Evolutionary conservation across 2,797 vertebrate species (phyloP).

Genomic region (Phoebastria nigripes): DNA sequence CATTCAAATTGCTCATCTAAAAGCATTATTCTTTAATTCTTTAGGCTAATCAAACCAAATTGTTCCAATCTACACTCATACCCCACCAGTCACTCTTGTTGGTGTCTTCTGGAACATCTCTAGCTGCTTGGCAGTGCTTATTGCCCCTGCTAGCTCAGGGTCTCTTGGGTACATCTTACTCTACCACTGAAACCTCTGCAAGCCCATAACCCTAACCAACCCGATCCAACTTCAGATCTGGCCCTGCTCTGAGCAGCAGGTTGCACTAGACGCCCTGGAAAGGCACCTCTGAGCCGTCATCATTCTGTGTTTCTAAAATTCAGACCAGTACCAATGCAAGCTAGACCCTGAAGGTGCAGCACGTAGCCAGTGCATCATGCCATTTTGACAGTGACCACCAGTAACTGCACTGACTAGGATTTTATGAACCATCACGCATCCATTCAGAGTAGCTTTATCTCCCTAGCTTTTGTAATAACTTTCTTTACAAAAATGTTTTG

Average conservation of each 20-base stretch:
- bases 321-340: too few relatives aligned
- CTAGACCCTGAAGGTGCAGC: accelerated
- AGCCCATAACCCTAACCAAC: background rate
- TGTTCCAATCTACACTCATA: background rate
- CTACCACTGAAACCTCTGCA: too few relatives aligned
- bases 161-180: too few relatives aligned
- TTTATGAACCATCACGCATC: background rate
- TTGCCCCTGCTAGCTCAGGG: background rate
- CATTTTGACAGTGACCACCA: background rate
- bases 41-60: background rate
- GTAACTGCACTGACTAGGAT: accelerated
- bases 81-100: background rate
- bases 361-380: accelerated
- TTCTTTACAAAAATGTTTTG: background rate
- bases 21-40: background rate
- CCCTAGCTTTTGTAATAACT: background rate
- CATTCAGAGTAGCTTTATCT: background rate
- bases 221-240: background rate
- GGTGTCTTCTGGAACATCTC: background rate
- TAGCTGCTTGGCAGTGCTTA: too few relatives aligned
- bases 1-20: background rate
- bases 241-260: background rate
- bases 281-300: background rate
- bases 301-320: accelerated
- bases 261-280: too few relatives aligned